Percentiles rank a stretch among this genome's conserved stretches.
phyloP scores from a whole-genome alignment of 2,888 invertebrate genomes.

The Lissocephala sabroskyi region DNA sequence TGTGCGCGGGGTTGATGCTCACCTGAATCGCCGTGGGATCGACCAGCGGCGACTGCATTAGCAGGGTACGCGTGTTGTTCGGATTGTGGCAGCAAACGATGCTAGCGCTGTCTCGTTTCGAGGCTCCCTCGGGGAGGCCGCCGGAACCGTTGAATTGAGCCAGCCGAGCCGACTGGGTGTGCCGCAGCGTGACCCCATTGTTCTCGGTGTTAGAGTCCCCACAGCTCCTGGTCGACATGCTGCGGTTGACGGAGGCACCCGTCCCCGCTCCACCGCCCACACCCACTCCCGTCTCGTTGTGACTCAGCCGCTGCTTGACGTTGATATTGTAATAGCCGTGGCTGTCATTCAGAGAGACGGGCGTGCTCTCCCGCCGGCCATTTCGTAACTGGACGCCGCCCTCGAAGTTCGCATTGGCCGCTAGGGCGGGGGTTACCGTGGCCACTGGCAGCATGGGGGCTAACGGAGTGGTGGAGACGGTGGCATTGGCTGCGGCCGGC shows the following conservation, averaged over 20 bases:
- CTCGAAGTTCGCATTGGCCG: slow-evolving; percentile 26
- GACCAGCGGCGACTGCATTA: slow-evolving; percentile 70
- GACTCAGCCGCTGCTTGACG: slow-evolving; percentile 57
- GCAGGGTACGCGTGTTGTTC: slow-evolving; percentile 71
- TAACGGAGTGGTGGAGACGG: slow-evolving; percentile 64
- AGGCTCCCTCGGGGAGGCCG: slow-evolving; percentile 46
- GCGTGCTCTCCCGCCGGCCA: slow-evolving; percentile 43
- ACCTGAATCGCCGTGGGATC: slow-evolving; percentile 82
- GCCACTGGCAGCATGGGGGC: slow-evolving; percentile 60
- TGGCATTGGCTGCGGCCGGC: slow-evolving; percentile 60
- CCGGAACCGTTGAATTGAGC: slow-evolving; percentile 28
- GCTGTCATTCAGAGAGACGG: slow-evolving; percentile 28
- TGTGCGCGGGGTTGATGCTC: slow-evolving; percentile 81
- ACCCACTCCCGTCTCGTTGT: slow-evolving; percentile 38
- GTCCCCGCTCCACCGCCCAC: too few species aligned
- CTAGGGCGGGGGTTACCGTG: slow-evolving; percentile 39
- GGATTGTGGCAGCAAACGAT: slow-evolving; percentile 72
- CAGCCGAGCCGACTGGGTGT: slow-evolving; percentile 66
- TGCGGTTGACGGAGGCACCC: slow-evolving; percentile 46
- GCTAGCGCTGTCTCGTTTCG: slow-evolving; percentile 69
- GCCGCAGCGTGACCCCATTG: slow-evolving; percentile 54
- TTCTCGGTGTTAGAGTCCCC: slow-evolving; percentile 51
- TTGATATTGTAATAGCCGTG: slow-evolving; percentile 45
- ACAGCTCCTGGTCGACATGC: slow-evolving; percentile 67
- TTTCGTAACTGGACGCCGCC: slow-evolving; percentile 44